Base-by-base conservation (phyloP, 2,113 vertebrate species). In the Chaetura pelagica region DNA sequence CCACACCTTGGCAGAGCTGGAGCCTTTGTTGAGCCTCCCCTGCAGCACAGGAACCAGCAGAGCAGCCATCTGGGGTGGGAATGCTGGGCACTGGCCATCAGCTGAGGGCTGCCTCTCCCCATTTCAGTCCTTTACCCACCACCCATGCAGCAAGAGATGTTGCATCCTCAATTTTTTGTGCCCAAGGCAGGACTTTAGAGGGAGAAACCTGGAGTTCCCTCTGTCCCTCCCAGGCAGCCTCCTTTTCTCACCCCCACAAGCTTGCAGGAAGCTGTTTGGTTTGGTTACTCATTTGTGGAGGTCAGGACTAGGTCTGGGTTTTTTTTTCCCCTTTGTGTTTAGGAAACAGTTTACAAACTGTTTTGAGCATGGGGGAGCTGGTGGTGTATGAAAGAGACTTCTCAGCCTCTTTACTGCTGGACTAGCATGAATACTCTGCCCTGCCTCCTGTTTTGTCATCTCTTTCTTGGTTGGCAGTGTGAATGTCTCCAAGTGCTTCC, bases 311-410 rank as follows among this genome's bases (percentile, higher is more conserved):
- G 88, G 87, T 94, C 91, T 90, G 91, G 49, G 58, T 49, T 92
- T 95, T 91, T 73, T 66, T 63, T 94, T 97, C 83, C 7, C 59
- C 57, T 96, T 91, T 92, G 89, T 97, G 30, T 96, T 95, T 97
- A 92, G 82, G 94, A 96, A 96, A 86, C 84, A 86, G 95, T 96
- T 96, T 96, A 96, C 90, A 94, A 94, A 92, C 67, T 96, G 68
- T 88, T 91, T 73, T 88, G 85, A 96, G 88, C 83, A 38, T 2
- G 26, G 77, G 66, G 58, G 93, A 84, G 82, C 76, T 89, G 72
- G 74, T 96, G 92, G 79, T 6, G 21, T 95, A 87, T 10, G 51
- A 93, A 83, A 81, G 82, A 85, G 72, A 15, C 87, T 86, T 57
- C 89, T 96, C 93, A 64, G 69, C 84, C 69, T 91, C 83, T 81